Base-by-base conservation (phyloP, 2,797 vertebrate species). In the Gambusia yucatana region DNA sequence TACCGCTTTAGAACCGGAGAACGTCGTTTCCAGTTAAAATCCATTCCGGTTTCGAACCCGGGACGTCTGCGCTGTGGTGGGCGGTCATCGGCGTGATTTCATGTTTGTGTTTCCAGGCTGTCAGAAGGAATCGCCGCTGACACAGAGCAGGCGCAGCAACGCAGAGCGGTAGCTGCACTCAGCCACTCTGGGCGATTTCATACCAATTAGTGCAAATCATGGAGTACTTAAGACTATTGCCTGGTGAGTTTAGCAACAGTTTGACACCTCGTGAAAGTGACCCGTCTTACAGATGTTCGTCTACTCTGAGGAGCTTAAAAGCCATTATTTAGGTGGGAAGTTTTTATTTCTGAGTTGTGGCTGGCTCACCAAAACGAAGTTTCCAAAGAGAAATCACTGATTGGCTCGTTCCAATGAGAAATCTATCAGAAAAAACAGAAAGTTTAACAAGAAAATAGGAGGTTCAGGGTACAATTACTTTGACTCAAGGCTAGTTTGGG, bases 161-260 rank as follows among this genome's bases (percentile, higher is more conserved):
- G 84, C 84, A 74, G 85, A 91, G 92, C 90, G 39, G 90, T 91
- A 94, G 94, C 95, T 87, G 91, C 92, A 89, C 92, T 93, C 92
- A 89, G 94, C 91, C 90, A 89, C 93, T 86, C 85, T 88, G 92
- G 94, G 93, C 90, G 93, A 95, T 96, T 96, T 95, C 92, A 91
- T 94, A 91, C 93, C 94, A 95, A 95, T 96, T 96, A 96, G 94
- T 80, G 89, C 91, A 96, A 96, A 96, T 96, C 95, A 89, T 82
- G 85, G 89, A 91, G 91, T 95, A 95, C 94, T 96, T 96, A 95
- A 87, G 90, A 91, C 95, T 94, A 94, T 95, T 94, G 93, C 91
- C 88, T 83, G 84, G 87, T 87, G 89, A 93, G 93, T 91, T 94
- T 94, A 93, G 93, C 94, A 93, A 90, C 94, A 94, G 88, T 91